Base-by-base conservation (phyloP, 2,797 vertebrate genomes). In the Tachyglossus aculeatus region DNA sequence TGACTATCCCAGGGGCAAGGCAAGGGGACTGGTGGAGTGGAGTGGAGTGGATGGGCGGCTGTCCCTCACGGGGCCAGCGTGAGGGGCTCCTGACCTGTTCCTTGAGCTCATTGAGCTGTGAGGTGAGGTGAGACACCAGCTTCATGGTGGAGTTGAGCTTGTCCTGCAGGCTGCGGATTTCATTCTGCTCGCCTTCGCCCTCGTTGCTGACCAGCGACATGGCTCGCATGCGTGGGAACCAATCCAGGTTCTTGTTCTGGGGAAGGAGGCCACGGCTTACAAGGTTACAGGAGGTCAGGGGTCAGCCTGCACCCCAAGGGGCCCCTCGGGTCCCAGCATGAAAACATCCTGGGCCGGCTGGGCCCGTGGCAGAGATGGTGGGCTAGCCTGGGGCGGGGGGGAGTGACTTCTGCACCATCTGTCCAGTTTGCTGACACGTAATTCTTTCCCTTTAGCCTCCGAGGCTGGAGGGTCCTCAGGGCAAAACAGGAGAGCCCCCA, bases 121-220 rank as follows among this genome's bases (percentile, higher is more conserved):
- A 83, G 0, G 93, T 96, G 82, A 99, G 96, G 75, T 97, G 94
- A 3, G 90, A 90, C 58, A 99, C 98, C 77, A 98, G 94, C 82
- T 96, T 98, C 96, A 97, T 98, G 7, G 98, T 98, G 27, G 92
- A 84, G 11, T 70, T 90, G 36, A 99, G 93, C 67, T 96, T 96
- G 83, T 99, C 97, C 87, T 99, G 98, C 15, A 99, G 88, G 25
- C 95, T 95, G 57, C 97, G 93, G 91, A 99, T 96, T 90, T 99
- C 98, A 0, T 99, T 99, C 91, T 99, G 97, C 72, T 99, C 98
- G 1, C 97, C 97, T 40, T 98, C 98, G 1, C 95, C 94, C 9
- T 99, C 97, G 0, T 94, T 96, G 67, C 97, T 95, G 88, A 98
- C 98, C 78, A 99, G 93, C 0, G 98, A 99, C 97, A 99, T 99